These are phyloP conservation scores for Megalops cyprinoides DNA, from an alignment of 2,797 vertebrate species.

Conservation along the genomic window DNA sequence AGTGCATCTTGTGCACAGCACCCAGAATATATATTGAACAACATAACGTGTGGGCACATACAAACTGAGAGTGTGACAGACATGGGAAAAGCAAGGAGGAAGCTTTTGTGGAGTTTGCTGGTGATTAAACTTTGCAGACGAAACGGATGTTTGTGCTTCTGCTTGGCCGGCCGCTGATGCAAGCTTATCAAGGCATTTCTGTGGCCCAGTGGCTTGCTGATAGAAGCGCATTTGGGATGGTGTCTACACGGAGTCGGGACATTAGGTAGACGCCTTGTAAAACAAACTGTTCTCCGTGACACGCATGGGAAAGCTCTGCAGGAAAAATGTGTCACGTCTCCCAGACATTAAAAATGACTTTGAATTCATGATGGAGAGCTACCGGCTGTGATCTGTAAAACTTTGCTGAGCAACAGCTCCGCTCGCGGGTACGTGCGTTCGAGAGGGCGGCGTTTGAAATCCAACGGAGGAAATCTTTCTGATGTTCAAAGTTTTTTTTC, in stretches of 20 bases:
- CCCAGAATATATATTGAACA: too few relatives aligned
- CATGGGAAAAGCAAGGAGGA: not conserved
- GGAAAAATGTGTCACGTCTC: not conserved
- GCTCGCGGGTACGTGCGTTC: not conserved
- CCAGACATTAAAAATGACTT: not conserved
- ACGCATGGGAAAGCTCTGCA: not conserved
- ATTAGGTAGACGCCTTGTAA: slow-evolving; percentile 50
- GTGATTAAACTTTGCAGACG: slow-evolving; percentile 10
- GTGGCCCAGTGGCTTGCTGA: slow-evolving; percentile 64
- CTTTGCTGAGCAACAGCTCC: not conserved
- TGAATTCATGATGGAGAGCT: slow-evolving; percentile 6
- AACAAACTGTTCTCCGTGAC: not conserved
- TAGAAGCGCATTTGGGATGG: slow-evolving; percentile 57
- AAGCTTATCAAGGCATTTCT: slow-evolving; percentile 13
- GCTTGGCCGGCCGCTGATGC: not conserved
- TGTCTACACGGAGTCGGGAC: slow-evolving; percentile 51
- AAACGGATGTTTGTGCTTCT: not conserved
- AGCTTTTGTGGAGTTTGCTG: not conserved
- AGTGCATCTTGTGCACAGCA: too few relatives aligned
- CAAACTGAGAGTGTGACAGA: too few relatives aligned
- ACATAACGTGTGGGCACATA: too few relatives aligned
- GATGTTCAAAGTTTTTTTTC: not conserved
- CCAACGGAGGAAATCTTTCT: not conserved
- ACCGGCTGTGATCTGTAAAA: not conserved
- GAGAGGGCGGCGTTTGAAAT: not conserved